Evolutionary conservation across 2,113 vertebrate species (phyloP).

Genomic region (Xiphorhynchus elegans): DNA sequence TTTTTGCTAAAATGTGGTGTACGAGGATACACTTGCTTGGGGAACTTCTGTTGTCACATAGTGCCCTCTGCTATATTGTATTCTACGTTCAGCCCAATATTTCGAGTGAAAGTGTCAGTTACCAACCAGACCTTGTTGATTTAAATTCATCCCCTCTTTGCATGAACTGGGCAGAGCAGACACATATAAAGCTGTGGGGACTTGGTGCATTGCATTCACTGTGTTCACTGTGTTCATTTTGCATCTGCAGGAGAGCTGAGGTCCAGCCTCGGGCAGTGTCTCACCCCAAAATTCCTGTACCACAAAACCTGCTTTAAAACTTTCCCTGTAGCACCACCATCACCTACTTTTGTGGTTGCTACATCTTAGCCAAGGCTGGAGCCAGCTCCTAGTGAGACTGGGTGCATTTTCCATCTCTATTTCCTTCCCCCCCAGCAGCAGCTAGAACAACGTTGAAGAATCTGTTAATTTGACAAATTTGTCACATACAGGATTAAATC

Average conservation of each 20-base stretch:
- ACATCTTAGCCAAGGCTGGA: background rate
- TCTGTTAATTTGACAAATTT: background rate
- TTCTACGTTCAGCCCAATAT: background rate
- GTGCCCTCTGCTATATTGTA: accelerated
- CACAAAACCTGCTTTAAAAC: background rate
- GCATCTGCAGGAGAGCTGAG: accelerated
- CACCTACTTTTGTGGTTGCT: background rate
- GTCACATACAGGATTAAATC: background rate
- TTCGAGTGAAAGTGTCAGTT: background rate
- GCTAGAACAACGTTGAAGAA: background rate
- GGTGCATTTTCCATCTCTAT: background rate
- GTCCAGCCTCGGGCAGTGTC: background rate
- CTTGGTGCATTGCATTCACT: background rate
- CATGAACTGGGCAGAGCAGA: background rate
- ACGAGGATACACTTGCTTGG: background rate
- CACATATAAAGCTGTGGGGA: accelerated
- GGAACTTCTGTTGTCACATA: background rate
- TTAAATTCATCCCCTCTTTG: background rate
- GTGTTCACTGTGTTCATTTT: background rate
- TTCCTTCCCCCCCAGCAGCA: background rate
- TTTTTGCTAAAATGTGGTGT: background rate
- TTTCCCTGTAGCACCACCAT: background rate
- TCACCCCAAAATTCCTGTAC: too few relatives aligned
- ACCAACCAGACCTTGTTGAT: background rate
- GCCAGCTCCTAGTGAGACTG: background rate